Base-by-base conservation (phyloP, 2,888 invertebrate genomes). In the Platycheirus rosarum region DNA sequence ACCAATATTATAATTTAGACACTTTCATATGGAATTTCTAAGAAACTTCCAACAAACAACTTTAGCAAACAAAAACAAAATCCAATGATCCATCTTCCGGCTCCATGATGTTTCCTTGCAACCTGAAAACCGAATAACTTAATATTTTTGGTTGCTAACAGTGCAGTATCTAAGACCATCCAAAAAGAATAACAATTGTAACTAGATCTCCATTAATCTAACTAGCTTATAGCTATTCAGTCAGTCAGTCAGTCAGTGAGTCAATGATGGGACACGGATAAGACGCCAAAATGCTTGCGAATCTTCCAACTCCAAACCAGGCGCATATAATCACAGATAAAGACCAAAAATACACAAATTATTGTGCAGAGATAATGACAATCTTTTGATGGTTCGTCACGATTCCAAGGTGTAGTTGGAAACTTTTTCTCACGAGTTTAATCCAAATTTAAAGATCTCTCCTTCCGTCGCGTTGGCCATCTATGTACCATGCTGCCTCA, bases 361-460 rank as follows among this genome's bases (percentile, higher is more conserved):
- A 88, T 89, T 89, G 88, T 88, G 87, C 89, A 89, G 89, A 88
- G 88, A 86, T 89, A 89, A 89, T 89, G 89, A 89, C 89, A 89
- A 89, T 89, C 89, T 88, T 87, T 88, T 88, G 89, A 89, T 89
- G 89, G 86, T 88, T 88, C 88, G 88, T 89, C 89, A 89, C 89
- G 89, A 89, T 88, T 87, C 88, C 84, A 84, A 87, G 87, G 86
- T 87, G 84, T 85, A 85, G 84, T 79, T 85, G 68, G 78, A 60
- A 85, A 85, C 84, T 85, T 84, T 85, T 85, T 85, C 84, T 85
- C 85, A 85, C 85, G 85, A 85, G 84, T 84, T 84, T 84, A 84
- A 84, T 84, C 84, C 84, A 84, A 84, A 84, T 84, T 70, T 84
- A 66, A 84, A 84, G 78, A 84, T 73, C 53, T 51, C 35, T 57